These are phyloP conservation scores for Lates japonicus DNA, from an alignment of 2,797 vertebrate genomes.

Conservation along the genomic window DNA sequence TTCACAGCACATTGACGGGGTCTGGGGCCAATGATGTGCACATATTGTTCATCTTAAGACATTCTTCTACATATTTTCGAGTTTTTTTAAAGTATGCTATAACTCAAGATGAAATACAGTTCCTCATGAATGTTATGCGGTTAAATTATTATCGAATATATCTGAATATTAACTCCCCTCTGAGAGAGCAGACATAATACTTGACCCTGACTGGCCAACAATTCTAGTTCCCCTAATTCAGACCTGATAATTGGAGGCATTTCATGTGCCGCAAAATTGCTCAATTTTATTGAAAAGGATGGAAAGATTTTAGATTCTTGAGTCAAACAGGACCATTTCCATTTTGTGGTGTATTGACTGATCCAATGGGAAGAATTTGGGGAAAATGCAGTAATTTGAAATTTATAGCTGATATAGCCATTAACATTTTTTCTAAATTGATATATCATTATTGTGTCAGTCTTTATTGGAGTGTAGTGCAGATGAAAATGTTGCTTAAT, in stretches of 20 bases:
- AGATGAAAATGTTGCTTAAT: neutral
- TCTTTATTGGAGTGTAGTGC: neutral
- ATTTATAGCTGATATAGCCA: no score
- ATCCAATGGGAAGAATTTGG: neutral
- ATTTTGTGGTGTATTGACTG: neutral
- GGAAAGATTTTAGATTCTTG: slow-evolving; percentile 9
- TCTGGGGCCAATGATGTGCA: neutral
- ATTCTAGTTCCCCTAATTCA: neutral
- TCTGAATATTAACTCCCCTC: neutral
- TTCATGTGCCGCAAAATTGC: slow-evolving; percentile 5
- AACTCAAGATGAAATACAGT: neutral
- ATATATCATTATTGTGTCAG: neutral
- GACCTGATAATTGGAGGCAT: neutral
- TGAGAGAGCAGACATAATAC: neutral
- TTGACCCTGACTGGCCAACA: slow-evolving; percentile 1
- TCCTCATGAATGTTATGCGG: neutral
- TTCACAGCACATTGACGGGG: neutral
- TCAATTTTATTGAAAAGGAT: slow-evolving; percentile 7
- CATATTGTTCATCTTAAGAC: neutral
- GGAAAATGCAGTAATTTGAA: neutral
- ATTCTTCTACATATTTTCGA: neutral
- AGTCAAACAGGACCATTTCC: slow-evolving; percentile 17
- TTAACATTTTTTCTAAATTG: neutral
- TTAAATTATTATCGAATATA: neutral
- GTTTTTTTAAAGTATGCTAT: neutral